Percentiles rank a stretch among this genome's conserved stretches.
Conservation (phyloP, 2,113 vertebrate species). For the Galbula dea region DNA sequence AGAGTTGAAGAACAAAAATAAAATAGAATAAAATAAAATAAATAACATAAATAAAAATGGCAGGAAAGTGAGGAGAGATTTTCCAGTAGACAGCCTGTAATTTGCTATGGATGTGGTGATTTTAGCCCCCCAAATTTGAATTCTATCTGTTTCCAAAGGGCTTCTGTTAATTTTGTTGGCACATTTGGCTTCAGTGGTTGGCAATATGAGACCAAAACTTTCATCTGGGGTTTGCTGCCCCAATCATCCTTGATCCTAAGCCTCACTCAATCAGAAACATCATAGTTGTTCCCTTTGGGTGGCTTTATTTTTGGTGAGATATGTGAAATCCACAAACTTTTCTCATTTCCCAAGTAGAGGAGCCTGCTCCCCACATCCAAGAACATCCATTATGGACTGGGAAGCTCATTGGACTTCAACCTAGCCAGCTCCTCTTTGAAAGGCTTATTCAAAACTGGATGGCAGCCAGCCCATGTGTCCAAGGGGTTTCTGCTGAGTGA, state of each 20-base stretch:
- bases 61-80: constrained; percentile 38
- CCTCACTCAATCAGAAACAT: not conserved
- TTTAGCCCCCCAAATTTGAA: constrained; percentile 49
- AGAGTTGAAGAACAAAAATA: constrained; percentile 21
- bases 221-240: not conserved
- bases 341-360: not conserved
- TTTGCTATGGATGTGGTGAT: constrained; percentile 60
- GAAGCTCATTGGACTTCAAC: not conserved
- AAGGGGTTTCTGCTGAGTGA: not conserved
- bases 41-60: not conserved
- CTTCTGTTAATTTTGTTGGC: not conserved
- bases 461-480: not conserved
- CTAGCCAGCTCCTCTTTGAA: not conserved
- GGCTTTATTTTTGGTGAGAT: not conserved
- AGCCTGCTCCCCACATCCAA: not conserved
- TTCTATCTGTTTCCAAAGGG: constrained; percentile 24
- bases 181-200: not conserved
- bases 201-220: constrained; percentile 30
- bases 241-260: not conserved
- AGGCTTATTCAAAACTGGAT: not conserved
- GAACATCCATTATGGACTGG: not conserved
- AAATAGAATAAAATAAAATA: too few relatives aligned
- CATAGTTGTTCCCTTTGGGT: not conserved
- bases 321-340: not conserved
- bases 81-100: constrained; percentile 63